Conservation (phyloP, 2,113 vertebrate species). For the Turdus rufiventris region DNA sequence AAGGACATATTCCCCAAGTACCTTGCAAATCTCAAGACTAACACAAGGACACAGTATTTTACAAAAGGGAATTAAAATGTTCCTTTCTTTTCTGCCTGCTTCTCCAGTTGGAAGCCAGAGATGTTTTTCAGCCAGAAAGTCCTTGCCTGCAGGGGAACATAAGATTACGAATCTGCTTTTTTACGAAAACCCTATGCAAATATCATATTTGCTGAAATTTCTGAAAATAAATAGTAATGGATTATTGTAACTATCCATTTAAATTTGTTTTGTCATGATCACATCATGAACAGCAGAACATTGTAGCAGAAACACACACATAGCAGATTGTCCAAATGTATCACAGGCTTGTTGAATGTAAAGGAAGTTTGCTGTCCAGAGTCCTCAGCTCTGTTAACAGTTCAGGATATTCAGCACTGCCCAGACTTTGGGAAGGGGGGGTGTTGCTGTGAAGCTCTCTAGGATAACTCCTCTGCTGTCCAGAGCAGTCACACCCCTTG, state of each 20-base stretch:
- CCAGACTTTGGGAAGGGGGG: not conserved
- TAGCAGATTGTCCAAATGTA: not conserved
- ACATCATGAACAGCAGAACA: not conserved
- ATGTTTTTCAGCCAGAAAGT: not conserved
- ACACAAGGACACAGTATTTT: not conserved
- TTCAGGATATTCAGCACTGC: not conserved
- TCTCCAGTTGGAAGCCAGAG: not conserved
- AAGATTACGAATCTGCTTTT: not conserved
- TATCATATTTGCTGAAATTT: not conserved
- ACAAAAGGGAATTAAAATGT: not conserved
- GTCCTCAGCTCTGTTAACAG: accelerated
- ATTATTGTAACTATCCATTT: not conserved
- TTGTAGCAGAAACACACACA: not conserved
- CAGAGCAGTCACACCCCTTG: not conserved
- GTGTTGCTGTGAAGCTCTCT: not conserved
- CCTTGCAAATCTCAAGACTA: not conserved
- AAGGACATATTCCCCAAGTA: not conserved
- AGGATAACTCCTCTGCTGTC: not conserved
- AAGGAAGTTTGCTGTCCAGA: not conserved
- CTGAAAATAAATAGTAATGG: not conserved
- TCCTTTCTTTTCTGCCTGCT: not conserved
- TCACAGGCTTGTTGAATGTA: not conserved
- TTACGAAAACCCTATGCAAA: not conserved
- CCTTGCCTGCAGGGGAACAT: not conserved
- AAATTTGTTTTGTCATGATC: not conserved